Evolutionary conservation across 2,113 vertebrate genomes (phyloP).

Genomic region (Amblyopsis rosae): DNA sequence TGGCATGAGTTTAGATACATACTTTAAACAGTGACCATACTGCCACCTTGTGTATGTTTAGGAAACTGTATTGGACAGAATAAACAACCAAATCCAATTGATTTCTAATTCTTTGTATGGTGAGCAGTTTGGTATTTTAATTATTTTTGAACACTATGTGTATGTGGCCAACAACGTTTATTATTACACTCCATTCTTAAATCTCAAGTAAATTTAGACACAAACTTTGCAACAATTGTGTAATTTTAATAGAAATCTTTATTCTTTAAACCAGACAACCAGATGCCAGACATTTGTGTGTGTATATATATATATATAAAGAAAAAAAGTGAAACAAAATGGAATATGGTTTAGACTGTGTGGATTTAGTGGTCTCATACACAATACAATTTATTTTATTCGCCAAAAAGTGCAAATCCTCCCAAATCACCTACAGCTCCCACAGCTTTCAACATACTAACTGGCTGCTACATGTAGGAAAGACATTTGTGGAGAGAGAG

Average conservation of each 20-base stretch:
- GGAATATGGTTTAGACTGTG: conserved; percentile 78
- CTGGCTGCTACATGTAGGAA: conserved; percentile 48
- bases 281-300: conserved; percentile 82
- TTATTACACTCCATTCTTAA: not conserved
- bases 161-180: not conserved
- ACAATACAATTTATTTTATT: conserved; percentile 77
- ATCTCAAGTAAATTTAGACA: conserved; percentile 25
- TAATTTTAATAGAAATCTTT: conserved; percentile 82
- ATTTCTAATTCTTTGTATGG: too few species aligned
- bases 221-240: conserved; percentile 73
- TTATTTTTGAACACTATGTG: too few species aligned
- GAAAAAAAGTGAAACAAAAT: conserved; percentile 69
- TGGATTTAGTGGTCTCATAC: conserved; percentile 83
- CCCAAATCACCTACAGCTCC: conserved; percentile 55
- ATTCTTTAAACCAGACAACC: conserved; percentile 82
- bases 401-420: conserved; percentile 82
- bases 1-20: conserved; percentile 1
- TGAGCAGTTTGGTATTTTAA: too few species aligned
- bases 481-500: conserved; percentile 46
- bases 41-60: conserved; percentile 68
- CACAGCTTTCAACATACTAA: conserved; percentile 65
- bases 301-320: conserved; percentile 73
- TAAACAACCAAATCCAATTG: not conserved
- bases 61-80: conserved; percentile 9
- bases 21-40: conserved; percentile 45